Evolutionary conservation across 2,113 vertebrate genomes (phyloP).

Genomic region (Rhinoptilus africanus): DNA sequence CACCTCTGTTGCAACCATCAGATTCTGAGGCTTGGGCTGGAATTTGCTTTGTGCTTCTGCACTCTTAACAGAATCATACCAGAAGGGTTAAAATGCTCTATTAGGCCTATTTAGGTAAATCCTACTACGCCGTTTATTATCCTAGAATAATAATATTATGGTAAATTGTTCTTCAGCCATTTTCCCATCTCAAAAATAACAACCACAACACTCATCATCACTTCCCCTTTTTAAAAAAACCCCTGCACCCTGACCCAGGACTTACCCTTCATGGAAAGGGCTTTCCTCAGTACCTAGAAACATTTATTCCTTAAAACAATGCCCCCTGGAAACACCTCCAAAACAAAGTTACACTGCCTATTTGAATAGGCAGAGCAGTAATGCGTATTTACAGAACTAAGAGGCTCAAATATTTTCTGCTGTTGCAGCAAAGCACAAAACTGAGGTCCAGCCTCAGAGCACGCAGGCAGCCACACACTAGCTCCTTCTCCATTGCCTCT

Average conservation of each 20-base stretch:
- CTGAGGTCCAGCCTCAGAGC: neutral
- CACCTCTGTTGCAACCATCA: neutral
- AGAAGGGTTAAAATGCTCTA: neutral
- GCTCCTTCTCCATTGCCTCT: neutral
- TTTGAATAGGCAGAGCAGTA: neutral
- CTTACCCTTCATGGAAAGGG: neutral
- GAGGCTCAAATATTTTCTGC: neutral
- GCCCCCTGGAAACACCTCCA: neutral
- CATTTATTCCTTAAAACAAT: neutral
- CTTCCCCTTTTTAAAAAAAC: neutral
- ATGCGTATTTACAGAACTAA: neutral
- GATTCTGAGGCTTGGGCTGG: neutral
- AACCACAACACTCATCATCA: neutral
- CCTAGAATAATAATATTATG: neutral
- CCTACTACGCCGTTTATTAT: neutral
- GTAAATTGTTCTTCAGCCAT: neutral
- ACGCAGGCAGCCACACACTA: neutral
- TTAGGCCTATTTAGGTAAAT: neutral
- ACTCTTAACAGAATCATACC: neutral
- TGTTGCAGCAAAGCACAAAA: neutral
- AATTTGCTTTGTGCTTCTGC: neutral
- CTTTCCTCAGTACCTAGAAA: neutral
- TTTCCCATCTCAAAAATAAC: neutral
- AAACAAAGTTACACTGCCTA: neutral
- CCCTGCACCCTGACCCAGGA: neutral